A percentile compares a stretch with the other conserved stretches of the same genome.
Evolutionary conservation across 2,888 invertebrate genomes (phyloP).

Genomic region (Drosophila quinaria): DNA sequence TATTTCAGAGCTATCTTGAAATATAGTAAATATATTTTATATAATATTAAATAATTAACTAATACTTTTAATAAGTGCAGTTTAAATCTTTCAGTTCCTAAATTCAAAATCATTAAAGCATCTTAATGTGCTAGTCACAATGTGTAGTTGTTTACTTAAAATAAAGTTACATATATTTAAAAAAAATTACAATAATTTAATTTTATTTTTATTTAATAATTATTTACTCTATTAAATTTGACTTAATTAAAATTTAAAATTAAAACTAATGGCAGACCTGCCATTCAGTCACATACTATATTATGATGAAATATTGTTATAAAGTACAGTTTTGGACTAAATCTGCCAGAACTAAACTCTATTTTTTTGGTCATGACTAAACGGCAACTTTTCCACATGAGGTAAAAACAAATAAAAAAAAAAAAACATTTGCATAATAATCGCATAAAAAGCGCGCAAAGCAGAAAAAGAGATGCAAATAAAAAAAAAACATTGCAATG

Average conservation of each 20-base stretch:
- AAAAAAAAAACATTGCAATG: slow-evolving; percentile 36
- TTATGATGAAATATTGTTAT: slow-evolving; percentile 5
- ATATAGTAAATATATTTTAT: background rate
- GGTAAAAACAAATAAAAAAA: slow-evolving; percentile 20
- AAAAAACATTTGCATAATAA: slow-evolving; percentile 61
- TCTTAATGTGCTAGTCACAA: too few species aligned
- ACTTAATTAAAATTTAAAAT: too few species aligned
- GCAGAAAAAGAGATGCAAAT: slow-evolving; percentile 62
- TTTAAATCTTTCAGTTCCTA: too few species aligned
- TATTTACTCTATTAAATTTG: too few species aligned
- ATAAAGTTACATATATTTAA: too few species aligned
- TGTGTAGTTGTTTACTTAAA: too few species aligned
- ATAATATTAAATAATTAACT: too few species aligned
- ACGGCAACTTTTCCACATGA: slow-evolving; percentile 54
- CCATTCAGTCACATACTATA: background rate
- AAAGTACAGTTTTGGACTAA: slow-evolving; percentile 1
- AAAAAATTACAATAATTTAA: too few species aligned
- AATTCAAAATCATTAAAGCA: too few species aligned
- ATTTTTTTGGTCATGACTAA: slow-evolving; percentile 25
- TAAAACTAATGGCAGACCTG: background rate
- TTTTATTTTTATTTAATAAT: too few species aligned
- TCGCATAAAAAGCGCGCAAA: slow-evolving; percentile 54
- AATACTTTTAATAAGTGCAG: too few species aligned
- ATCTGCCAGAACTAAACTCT: slow-evolving; percentile 8
- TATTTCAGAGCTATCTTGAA: background rate